These are phyloP conservation scores for Polydrusus tereticollis DNA, from an alignment of 2,888 invertebrate species.

Conservation along the genomic window DNA sequence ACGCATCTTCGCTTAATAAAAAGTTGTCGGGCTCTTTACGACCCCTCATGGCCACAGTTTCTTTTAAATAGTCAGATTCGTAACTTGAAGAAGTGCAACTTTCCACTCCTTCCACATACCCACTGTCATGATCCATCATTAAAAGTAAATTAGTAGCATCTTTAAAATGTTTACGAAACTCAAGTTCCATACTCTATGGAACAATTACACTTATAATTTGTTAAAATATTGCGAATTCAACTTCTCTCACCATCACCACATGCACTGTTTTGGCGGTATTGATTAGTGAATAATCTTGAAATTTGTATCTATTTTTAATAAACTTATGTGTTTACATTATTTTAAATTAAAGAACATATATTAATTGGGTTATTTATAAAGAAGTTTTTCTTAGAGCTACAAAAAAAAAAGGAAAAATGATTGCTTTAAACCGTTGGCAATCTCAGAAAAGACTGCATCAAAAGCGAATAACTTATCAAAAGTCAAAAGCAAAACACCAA, in stretches of 20 bases:
- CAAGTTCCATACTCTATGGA: constrained; percentile 42
- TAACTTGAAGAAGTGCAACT: constrained; percentile 60
- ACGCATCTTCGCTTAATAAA: constrained; percentile 63
- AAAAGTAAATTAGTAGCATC: constrained; percentile 45
- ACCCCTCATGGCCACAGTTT: constrained; percentile 48
- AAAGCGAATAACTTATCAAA: too few species aligned
- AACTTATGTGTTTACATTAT: not conserved
- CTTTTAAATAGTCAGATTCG: constrained; percentile 59
- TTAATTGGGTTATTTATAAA: not conserved
- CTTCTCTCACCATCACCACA: not conserved
- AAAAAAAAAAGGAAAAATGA: not conserved
- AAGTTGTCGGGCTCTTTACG: constrained; percentile 51
- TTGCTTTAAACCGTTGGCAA: constrained; percentile 6
- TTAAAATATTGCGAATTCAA: not conserved
- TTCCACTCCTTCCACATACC: constrained; percentile 55
- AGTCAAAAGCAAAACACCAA: constrained; percentile 11
- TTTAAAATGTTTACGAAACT: constrained; percentile 39
- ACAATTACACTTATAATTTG: not conserved
- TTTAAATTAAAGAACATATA: not conserved
- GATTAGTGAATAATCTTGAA: not conserved
- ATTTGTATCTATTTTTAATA: constrained; percentile 5
- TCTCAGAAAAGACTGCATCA: not conserved
- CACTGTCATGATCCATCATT: constrained; percentile 64
- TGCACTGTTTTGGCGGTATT: constrained; percentile 16
- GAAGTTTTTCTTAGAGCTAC: not conserved